Conservation (phyloP, 1,140 invertebrate genomes). For the Leptinotarsa lineolata region DNA sequence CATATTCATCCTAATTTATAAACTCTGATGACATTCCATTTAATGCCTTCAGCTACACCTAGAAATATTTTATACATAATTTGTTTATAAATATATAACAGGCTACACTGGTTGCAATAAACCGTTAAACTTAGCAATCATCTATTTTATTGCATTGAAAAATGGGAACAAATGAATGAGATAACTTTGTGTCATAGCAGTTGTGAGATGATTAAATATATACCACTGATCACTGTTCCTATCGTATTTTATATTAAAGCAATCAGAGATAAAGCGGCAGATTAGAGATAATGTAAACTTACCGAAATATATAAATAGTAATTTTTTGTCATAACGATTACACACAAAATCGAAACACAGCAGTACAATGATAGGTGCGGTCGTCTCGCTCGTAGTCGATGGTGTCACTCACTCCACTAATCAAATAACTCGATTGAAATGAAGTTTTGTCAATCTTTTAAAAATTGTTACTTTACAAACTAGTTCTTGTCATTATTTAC, state of each 20-base stretch:
- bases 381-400: background rate
- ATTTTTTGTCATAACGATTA: slow-evolving; percentile 19
- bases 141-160: background rate
- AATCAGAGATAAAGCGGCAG: slow-evolving; percentile 6
- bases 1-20: no score
- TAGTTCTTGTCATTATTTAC: background rate
- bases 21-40: no score
- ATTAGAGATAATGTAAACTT: slow-evolving; percentile 11
- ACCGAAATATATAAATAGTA: slow-evolving; percentile 16
- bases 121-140: background rate
- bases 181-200: background rate
- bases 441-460: background rate
- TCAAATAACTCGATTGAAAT: background rate
- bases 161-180: slow-evolving; percentile 1
- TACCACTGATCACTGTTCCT: background rate
- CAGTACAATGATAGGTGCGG: slow-evolving; percentile 20
- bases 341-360: slow-evolving; percentile 14
- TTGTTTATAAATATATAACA: no score
- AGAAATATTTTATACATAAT: no score
- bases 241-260: background rate
- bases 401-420: slow-evolving; percentile 18
- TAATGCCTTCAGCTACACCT: no score
- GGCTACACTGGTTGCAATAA: background rate
- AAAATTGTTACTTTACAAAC: background rate
- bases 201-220: background rate